Conservation (phyloP, 2,113 vertebrate genomes). For the Neopipo cinnamomea region DNA sequence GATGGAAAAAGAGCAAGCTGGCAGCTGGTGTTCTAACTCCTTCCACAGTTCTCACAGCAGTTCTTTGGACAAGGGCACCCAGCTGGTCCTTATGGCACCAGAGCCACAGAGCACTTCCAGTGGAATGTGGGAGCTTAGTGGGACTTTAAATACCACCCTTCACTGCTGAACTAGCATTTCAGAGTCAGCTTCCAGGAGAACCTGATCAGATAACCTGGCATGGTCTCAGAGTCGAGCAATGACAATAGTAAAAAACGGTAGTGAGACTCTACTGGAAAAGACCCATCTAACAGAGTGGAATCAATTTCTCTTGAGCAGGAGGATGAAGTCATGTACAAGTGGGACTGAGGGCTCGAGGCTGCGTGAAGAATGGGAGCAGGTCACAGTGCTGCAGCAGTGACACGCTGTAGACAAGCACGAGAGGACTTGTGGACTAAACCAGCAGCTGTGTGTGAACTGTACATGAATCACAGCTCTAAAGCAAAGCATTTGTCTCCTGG, state of each 20-base stretch:
- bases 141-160: not conserved
- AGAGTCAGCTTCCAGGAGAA: not conserved
- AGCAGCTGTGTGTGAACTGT: not conserved
- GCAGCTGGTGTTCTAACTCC: slow-evolving; percentile 46
- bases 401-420: not conserved
- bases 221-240: not conserved
- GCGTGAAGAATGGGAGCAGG: not conserved
- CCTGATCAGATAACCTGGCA: not conserved
- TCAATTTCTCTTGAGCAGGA: not conserved
- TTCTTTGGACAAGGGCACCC: not conserved
- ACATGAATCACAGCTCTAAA: not conserved
- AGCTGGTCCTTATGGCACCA: not conserved
- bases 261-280: not conserved
- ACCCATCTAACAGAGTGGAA: not conserved
- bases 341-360: not conserved
- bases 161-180: not conserved
- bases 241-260: rapidly evolving
- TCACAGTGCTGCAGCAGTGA: not conserved
- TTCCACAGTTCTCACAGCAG: slow-evolving; percentile 1
- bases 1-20: slow-evolving; percentile 46
- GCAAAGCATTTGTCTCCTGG: not conserved
- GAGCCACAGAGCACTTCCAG: not conserved
- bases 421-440: not conserved
- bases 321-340: not conserved
- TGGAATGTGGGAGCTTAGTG: not conserved